Percentiles rank a stretch among this genome's conserved stretches.
Evolutionary conservation across 2,888 invertebrate genomes (phyloP).

Genomic region (Pyrrhia umbra): DNA sequence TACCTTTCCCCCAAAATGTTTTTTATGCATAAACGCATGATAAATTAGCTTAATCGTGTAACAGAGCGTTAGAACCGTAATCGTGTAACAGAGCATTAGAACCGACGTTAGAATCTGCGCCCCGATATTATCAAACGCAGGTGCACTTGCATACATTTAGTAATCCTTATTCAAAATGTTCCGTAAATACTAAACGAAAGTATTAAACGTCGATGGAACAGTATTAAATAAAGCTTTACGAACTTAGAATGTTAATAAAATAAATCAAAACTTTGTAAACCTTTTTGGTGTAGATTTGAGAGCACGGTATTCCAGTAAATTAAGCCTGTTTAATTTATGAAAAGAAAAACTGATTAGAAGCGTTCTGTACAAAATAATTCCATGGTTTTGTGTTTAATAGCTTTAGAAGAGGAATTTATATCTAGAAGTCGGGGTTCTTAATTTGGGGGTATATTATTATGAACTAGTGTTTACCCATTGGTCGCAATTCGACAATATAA

Average conservation of each 20-base stretch:
- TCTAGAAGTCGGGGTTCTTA: too few relatives aligned
- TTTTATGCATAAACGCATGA: constrained; percentile 32
- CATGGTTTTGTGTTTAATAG: background rate
- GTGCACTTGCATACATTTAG: constrained; percentile 72
- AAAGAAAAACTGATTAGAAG: background rate
- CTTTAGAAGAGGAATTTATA: background rate
- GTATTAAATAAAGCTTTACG: background rate
- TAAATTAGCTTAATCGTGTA: constrained; percentile 57
- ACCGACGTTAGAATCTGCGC: constrained; percentile 70
- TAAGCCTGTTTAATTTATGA: background rate
- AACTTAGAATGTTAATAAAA: background rate
- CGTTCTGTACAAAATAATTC: background rate
- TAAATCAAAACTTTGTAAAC: background rate
- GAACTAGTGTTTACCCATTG: too few relatives aligned
- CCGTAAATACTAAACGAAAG: background rate
- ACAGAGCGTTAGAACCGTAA: constrained; percentile 43
- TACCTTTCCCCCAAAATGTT: constrained; percentile 55
- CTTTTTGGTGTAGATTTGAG: background rate
- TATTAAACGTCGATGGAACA: constrained; percentile 5
- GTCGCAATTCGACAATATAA: too few relatives aligned
- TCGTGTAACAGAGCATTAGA: constrained; percentile 56
- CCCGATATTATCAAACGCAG: constrained; percentile 65
- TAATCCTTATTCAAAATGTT: constrained; percentile 11
- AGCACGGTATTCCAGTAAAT: background rate
- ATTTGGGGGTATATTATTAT: too few relatives aligned